Base-by-base conservation (phyloP, 2,797 vertebrate species). In the Prunella strophiata region DNA sequence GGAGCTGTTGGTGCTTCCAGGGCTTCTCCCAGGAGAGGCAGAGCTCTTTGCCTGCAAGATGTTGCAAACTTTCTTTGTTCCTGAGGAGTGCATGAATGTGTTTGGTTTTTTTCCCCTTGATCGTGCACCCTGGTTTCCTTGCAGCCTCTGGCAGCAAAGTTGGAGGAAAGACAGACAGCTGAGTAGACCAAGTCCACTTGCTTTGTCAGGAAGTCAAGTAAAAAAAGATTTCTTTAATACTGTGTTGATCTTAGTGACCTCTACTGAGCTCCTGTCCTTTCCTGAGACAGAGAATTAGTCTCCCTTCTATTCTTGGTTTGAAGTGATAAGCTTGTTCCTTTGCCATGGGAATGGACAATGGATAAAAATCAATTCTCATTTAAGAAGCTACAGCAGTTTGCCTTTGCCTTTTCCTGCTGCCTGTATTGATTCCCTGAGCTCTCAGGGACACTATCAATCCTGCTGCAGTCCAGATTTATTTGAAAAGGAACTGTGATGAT, bases 311-410 rank as follows among this genome's bases (percentile, higher is more conserved):
- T 96, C 92, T 91, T 32, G 42, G n/a, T 96, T 93, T 96, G 96
- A 93, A 96, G 94, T 91, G 96, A 97, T 97, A 96, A 97, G 87
- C 93, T 94, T 95, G 80, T 73, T 97, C 87, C 67, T 92, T 61
- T 94, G 52, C 76, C 57, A 47, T 80, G 65, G 84, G 88, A 91
- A 74, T 95, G 91, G 93, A 96, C 96, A 97, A 93, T 92, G 89
- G 95, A 89, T 57, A 90, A 95, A 97, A 97, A 97, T 97, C 93
- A 97, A 96, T 97, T 96, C 91, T 97, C 92, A 96, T 97, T 97
- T 97, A 96, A 95, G 89, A 97, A 95, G 76, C 57, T 95, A 94
- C 90, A 94, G 76, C 88, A 88, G 68, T 89, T 92, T 88, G 54
- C 80, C 25, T 89, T 96, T 97, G 93, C 85, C 80, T 87, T 92